phyloP scores from a whole-genome alignment of 2,113 vertebrate species.

The Hemichromis elongatus region DNA sequence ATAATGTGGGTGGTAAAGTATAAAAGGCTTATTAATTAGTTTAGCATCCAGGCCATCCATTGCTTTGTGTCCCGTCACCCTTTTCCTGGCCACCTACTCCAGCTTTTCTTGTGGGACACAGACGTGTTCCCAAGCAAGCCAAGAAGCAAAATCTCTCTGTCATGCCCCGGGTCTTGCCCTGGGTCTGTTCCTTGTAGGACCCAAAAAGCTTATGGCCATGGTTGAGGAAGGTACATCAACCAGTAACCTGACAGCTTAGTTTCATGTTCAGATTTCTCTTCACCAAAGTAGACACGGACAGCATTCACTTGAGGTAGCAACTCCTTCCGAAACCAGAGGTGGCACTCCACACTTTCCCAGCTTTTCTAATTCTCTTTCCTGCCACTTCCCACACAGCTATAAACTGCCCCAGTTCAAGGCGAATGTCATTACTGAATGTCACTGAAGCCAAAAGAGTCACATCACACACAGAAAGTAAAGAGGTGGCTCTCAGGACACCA shows the following conservation, averaged over 20 bases:
- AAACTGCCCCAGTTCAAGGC: background rate
- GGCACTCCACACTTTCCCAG: background rate
- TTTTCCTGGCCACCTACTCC: background rate
- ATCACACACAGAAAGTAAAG: background rate
- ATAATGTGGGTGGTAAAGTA: background rate
- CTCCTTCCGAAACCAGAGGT: background rate
- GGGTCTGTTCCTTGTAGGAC: background rate
- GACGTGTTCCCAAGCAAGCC: background rate
- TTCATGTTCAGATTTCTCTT: background rate
- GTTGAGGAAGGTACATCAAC: background rate
- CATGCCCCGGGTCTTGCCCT: background rate
- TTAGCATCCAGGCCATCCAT: background rate
- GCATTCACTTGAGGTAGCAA: background rate
- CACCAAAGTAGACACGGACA: background rate
- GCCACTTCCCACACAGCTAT: background rate
- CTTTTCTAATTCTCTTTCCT: background rate
- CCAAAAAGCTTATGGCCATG: background rate
- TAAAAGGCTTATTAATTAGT: background rate
- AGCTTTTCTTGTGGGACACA: background rate
- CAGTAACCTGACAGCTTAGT: background rate
- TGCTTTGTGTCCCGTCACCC: background rate
- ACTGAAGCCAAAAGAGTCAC: background rate
- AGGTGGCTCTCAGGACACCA: background rate
- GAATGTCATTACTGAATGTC: background rate
- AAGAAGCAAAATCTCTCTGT: background rate